Conservation (phyloP, 2,888 invertebrate genomes). For the Orchesella flavescens region DNA sequence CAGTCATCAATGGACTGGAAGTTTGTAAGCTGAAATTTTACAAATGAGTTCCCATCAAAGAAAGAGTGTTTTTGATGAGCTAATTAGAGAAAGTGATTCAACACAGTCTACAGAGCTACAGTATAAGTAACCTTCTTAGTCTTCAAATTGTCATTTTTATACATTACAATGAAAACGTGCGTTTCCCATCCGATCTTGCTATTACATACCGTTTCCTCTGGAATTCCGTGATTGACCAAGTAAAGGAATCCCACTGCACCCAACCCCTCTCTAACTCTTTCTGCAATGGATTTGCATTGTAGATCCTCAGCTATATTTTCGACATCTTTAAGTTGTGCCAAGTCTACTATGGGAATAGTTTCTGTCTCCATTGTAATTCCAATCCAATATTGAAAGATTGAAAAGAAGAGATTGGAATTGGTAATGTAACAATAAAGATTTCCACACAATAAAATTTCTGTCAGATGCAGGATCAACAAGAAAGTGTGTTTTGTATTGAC, state of each 20-base stretch:
- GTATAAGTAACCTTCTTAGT: no score
- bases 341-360: neutral
- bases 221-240: slow-evolving; percentile 54
- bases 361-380: neutral
- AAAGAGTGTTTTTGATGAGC: neutral
- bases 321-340: neutral
- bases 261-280: slow-evolving; percentile 35
- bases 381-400: no score
- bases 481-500: no score
- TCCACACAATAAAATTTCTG: no score
- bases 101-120: no score
- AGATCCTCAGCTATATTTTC: neutral
- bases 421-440: no score
- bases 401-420: neutral
- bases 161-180: no score
- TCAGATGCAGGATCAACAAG: no score
- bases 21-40: neutral
- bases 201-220: slow-evolving; percentile 12
- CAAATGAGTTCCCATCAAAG: neutral
- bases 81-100: no score
- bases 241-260: slow-evolving; percentile 47
- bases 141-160: no score
- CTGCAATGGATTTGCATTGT: slow-evolving; percentile 23
- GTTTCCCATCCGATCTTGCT: no score
- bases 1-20: no score